phyloP scores from a whole-genome alignment of 2,888 invertebrate species.

The Theristus sp. region DNA sequence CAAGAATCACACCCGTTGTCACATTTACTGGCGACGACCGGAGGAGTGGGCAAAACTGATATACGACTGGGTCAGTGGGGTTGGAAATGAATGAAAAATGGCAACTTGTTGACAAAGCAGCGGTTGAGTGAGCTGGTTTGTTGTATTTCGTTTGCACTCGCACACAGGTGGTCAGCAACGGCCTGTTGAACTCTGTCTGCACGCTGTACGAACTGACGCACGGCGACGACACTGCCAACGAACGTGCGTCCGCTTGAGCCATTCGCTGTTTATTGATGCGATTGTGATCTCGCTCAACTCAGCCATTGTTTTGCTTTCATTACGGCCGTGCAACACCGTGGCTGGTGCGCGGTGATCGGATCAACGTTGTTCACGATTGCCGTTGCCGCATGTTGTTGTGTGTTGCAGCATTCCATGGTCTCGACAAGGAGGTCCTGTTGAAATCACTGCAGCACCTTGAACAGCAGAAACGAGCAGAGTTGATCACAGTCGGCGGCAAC shows the following conservation, averaged over 20 bases:
- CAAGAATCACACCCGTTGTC: constrained; percentile 59
- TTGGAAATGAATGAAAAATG: too few species aligned
- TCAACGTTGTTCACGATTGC: too few species aligned
- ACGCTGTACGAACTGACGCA: constrained; percentile 74
- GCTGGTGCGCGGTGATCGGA: too few species aligned
- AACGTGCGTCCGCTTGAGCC: constrained; percentile 49
- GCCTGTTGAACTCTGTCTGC: constrained; percentile 67
- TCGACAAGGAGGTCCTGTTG: constrained; percentile 60
- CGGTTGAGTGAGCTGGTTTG: neutral
- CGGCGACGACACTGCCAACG: constrained; percentile 57
- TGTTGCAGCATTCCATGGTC: constrained; percentile 60
- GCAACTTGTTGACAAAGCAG: constrained; percentile 1
- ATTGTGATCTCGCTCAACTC: too few species aligned
- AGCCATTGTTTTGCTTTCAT: too few species aligned
- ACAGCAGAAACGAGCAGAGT: constrained; percentile 60
- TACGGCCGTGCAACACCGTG: too few species aligned
- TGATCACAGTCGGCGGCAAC: constrained; percentile 65
- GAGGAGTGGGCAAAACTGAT: constrained; percentile 84
- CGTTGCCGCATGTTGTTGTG: too few species aligned
- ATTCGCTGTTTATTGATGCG: too few species aligned
- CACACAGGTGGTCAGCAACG: constrained; percentile 42
- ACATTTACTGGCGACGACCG: constrained; percentile 78
- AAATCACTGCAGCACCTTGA: constrained; percentile 60
- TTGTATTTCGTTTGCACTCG: too few species aligned
- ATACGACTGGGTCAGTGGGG: constrained; percentile 66